Percentiles rank a stretch among this genome's conserved stretches.
Conservation (phyloP, 2,113 vertebrate species). For the Passer domesticus region DNA sequence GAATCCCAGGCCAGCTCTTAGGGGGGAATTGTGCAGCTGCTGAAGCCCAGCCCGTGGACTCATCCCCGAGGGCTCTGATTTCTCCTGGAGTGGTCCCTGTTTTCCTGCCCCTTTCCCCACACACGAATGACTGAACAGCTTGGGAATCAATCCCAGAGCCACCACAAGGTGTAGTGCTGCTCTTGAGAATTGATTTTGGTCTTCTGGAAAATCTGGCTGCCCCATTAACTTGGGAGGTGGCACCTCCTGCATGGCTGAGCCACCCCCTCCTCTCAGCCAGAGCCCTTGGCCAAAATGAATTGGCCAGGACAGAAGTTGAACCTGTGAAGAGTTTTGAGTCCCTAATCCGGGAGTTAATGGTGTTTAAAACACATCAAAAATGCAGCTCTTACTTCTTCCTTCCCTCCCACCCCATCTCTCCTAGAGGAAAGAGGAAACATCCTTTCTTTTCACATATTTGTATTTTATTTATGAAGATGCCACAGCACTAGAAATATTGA, state of each 20-base stretch:
- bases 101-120: not conserved
- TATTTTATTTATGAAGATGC: not conserved
- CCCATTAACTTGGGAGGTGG: not conserved
- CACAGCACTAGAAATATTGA: not conserved
- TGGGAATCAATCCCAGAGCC: not conserved
- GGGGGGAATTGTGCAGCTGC: not conserved
- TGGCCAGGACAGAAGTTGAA: not conserved
- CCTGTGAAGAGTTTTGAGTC: not conserved
- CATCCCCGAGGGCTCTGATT: not conserved
- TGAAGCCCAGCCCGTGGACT: not conserved
- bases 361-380: not conserved
- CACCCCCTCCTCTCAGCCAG: not conserved
- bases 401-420: not conserved
- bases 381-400: not conserved
- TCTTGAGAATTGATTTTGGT: not conserved
- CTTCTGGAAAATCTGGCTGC: not conserved
- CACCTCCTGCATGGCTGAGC: not conserved
- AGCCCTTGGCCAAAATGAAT: not conserved
- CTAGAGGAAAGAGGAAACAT: not conserved
- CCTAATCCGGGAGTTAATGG: not conserved
- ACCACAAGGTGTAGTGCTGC: not conserved
- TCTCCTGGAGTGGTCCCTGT: not conserved
- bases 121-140: not conserved
- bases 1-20: not conserved
- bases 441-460: not conserved